A percentile compares a stretch with the other conserved stretches of the same genome.
These are phyloP conservation scores for Drosophila mayaguana DNA, from an alignment of 2,888 invertebrate species.

Conservation along the genomic window DNA sequence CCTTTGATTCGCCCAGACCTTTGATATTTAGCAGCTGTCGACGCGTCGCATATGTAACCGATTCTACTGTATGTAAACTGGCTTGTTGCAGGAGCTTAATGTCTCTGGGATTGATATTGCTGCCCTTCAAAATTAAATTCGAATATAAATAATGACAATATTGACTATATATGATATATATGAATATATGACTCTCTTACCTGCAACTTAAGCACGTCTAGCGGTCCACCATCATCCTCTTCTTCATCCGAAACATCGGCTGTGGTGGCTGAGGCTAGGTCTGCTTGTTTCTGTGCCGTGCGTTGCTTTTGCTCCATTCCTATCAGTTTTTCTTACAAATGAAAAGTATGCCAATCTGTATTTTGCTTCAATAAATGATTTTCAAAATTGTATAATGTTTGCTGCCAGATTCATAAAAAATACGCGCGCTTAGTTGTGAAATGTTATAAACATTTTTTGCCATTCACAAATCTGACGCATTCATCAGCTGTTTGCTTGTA, in stretches of 20 bases:
- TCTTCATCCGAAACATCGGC: conserved; percentile 85
- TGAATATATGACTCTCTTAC: no score
- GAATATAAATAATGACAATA: background rate
- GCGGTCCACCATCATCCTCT: conserved; percentile 90
- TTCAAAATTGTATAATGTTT: conserved; percentile 21
- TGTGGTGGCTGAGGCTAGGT: conserved; percentile 86
- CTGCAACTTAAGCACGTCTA: conserved; percentile 90
- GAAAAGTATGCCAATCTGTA: conserved; percentile 1
- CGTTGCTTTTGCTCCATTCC: conserved; percentile 59
- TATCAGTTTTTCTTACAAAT: conserved; percentile 1
- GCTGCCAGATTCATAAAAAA: conserved; percentile 30
- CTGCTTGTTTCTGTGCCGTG: conserved; percentile 44
- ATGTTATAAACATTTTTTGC: conserved; percentile 28
- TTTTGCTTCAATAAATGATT: background rate
- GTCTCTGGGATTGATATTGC: conserved; percentile 95
- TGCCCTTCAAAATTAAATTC: conserved; percentile 87
- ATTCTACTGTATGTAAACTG: conserved; percentile 97
- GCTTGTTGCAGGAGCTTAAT: conserved; percentile 97
- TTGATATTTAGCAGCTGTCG: conserved; percentile 95
- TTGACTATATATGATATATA: no score
- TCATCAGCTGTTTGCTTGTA: background rate
- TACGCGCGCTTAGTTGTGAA: conserved; percentile 56
- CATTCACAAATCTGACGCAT: conserved; percentile 29
- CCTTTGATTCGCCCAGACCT: conserved; percentile 98
- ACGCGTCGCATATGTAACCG: conserved; percentile 97